Evolutionary conservation across 1,140 invertebrate species (phyloP).

Genomic region (Bactericera cockerelli): DNA sequence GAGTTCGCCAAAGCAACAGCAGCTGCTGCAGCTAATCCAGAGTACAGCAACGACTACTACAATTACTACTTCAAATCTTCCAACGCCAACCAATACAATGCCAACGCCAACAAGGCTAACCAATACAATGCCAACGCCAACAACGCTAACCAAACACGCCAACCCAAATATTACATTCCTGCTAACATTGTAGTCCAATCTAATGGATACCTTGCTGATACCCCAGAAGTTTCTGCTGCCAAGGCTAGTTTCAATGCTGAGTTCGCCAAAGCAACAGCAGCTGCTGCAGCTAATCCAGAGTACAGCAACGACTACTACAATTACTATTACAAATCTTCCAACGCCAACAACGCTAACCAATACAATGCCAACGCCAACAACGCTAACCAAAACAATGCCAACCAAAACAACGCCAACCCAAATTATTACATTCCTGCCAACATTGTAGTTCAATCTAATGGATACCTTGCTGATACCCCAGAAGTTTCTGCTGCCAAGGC

Average conservation of each 20-base stretch:
- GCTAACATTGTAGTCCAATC: too few species aligned
- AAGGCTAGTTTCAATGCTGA: conserved; percentile 34
- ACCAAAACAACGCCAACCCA: conserved; percentile 18
- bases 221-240: conserved; percentile 13
- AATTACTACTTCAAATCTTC: conserved; percentile 27
- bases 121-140: too few species aligned
- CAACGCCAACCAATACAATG: conserved; percentile 38
- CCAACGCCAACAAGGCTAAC: too few species aligned
- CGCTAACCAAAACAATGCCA: too few species aligned
- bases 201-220: too few species aligned
- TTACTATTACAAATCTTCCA: too few species aligned
- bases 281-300: conserved; percentile 34
- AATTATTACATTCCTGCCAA: conserved; percentile 13
- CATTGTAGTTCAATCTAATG: conserved; percentile 24
- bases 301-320: conserved; percentile 25
- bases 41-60: conserved; percentile 32
- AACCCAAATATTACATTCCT: too few species aligned
- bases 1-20: conserved; percentile 39
- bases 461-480: conserved; percentile 34
- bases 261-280: conserved; percentile 33
- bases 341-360: too few species aligned
- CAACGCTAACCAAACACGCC: too few species aligned
- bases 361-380: conserved; percentile 21
- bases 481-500: conserved; percentile 35
- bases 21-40: conserved; percentile 33